Conservation (phyloP, 2,888 invertebrate genomes). For the Orchesella flavescens region DNA sequence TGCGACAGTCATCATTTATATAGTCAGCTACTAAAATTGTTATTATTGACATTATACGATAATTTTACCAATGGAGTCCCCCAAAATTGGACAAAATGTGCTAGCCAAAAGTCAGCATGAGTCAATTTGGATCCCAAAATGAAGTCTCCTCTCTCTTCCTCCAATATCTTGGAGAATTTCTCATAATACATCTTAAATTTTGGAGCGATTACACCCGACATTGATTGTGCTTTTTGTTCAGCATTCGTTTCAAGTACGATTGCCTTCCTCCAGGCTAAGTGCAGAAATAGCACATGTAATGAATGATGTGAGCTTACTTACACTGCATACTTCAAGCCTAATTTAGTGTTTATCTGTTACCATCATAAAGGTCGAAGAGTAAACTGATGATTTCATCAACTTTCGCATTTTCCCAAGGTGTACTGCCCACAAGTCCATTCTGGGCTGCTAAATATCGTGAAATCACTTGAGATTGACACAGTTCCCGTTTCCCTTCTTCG, state of each 20-base stretch:
- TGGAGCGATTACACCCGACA: not conserved
- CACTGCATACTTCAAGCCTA: too few relatives aligned
- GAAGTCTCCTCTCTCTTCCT: constrained; percentile 46
- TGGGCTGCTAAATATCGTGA: constrained; percentile 71
- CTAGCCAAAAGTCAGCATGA: constrained; percentile 65
- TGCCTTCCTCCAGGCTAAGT: constrained; percentile 45
- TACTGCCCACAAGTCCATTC: constrained; percentile 55
- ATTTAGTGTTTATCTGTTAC: constrained; percentile 14
- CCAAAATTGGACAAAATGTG: constrained; percentile 42
- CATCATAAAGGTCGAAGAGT: constrained; percentile 51
- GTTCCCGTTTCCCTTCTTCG: constrained; percentile 69
- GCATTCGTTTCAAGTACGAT: constrained; percentile 25
- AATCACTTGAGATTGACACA: constrained; percentile 71
- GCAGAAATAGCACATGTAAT: not conserved
- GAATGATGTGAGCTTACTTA: not conserved
- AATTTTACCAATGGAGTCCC: constrained; percentile 51
- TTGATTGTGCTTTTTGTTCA: not conserved
- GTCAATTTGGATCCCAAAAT: constrained; percentile 56
- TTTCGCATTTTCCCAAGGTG: constrained; percentile 55
- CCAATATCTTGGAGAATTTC: constrained; percentile 39
- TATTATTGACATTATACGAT: not conserved
- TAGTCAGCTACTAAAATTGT: not conserved
- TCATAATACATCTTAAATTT: constrained; percentile 42
- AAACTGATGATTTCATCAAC: constrained; percentile 56
- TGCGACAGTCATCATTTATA: too few relatives aligned